Evolutionary conservation across 2,113 vertebrate species (phyloP).

Genomic region (Oncorhynchus mykiss): DNA sequence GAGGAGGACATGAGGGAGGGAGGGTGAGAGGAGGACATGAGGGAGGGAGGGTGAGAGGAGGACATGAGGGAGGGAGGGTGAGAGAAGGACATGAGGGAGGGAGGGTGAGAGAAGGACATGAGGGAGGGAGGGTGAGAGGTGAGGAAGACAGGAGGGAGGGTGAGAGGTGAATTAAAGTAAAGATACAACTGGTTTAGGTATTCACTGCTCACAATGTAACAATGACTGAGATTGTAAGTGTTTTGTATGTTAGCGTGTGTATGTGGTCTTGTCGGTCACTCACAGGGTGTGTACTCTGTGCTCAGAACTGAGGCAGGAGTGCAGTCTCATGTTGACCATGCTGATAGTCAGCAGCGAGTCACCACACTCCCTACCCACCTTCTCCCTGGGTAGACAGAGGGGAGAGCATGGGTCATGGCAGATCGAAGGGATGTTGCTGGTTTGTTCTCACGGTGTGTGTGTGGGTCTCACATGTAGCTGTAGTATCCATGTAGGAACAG

Average conservation of each 20-base stretch:
- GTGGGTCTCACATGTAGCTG: constrained; percentile 81
- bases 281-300: constrained; percentile 69
- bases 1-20: no score
- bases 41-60: no score
- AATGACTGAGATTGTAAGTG: background rate
- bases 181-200: background rate
- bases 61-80: background rate
- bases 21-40: no score
- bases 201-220: background rate
- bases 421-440: background rate
- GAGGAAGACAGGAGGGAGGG: no score
- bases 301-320: constrained; percentile 69
- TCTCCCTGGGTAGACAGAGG: constrained; percentile 67
- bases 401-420: background rate
- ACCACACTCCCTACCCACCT: constrained; percentile 65
- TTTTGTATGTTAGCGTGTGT: background rate
- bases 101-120: background rate
- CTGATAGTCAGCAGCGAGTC: constrained; percentile 72
- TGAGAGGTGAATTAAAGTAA: no score
- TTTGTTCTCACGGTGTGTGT: background rate
- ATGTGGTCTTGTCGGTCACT: constrained; percentile 52
- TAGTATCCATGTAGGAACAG: constrained; percentile 82
- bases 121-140: no score
- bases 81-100: background rate
- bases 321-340: constrained; percentile 68